Evolutionary conservation across 2,888 invertebrate species (phyloP).

Genomic region (Drosophila barbarae): DNA sequence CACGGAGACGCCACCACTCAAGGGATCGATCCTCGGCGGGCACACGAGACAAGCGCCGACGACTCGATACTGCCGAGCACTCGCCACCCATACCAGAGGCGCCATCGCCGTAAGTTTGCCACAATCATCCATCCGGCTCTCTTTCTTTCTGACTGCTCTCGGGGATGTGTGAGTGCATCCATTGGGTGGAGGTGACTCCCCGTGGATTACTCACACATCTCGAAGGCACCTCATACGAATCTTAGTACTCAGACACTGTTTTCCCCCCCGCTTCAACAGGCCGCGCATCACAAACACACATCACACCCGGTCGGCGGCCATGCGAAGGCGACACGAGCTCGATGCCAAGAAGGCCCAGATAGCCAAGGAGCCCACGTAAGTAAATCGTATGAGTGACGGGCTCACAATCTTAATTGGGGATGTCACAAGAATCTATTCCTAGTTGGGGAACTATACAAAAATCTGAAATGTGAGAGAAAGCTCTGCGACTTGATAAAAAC

Average conservation of each 20-base stretch:
- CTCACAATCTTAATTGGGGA: slow-evolving; percentile 6
- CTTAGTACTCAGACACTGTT: slow-evolving; percentile 27
- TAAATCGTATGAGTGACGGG: slow-evolving; percentile 33
- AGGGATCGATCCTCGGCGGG: slow-evolving; percentile 81
- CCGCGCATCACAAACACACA: slow-evolving; percentile 75
- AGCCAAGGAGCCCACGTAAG: slow-evolving; percentile 79
- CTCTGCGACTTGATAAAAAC: background rate
- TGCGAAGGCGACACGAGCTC: slow-evolving; percentile 84
- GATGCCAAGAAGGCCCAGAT: slow-evolving; percentile 80
- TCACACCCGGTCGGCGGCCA: slow-evolving; percentile 76
- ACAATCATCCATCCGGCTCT: slow-evolving; percentile 6
- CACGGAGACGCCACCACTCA: slow-evolving; percentile 89
- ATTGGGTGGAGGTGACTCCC: slow-evolving; percentile 6
- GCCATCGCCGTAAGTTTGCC: slow-evolving; percentile 77
- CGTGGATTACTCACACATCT: slow-evolving; percentile 23
- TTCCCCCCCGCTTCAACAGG: slow-evolving; percentile 59
- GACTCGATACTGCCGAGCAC: slow-evolving; percentile 83
- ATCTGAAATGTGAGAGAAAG: background rate
- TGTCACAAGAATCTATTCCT: slow-evolving; percentile 1
- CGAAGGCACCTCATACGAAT: slow-evolving; percentile 5
- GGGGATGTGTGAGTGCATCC: slow-evolving; percentile 14
- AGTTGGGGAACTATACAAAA: background rate
- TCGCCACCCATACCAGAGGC: slow-evolving; percentile 73
- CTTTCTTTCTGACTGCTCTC: slow-evolving; percentile 10
- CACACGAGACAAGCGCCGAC: slow-evolving; percentile 84